Base-by-base conservation (phyloP, 2,888 invertebrate genomes). In the Campopleginae sp. region DNA sequence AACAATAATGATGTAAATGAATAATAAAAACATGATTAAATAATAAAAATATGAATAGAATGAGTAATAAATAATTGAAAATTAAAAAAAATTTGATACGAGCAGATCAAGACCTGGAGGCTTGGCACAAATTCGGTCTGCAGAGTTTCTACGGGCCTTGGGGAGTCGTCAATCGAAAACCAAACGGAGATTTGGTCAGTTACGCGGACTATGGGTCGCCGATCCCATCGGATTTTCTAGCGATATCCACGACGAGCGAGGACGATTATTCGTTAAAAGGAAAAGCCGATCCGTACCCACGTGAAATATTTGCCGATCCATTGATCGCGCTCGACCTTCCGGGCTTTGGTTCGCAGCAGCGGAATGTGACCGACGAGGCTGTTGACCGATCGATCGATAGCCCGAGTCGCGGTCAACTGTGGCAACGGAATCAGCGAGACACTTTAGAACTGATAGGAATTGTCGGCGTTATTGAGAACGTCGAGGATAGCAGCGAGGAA, bases 191-290 rank as follows among this genome's bases (percentile, higher is more conserved):
- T 70, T 86, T 88, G 70, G 78, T 86, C 61, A 86, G 86, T 74
- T 89, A 88, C 66, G 65, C 80, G 42, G 90, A 90, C 83, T 90
- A 90, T 77, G 90, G 84, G 23, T 82, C 80, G 0, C 51, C 63
- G 6, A 78, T 65, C 8, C 72, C 87, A 19, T 46, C 81, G 63
- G 86, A 88, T 71, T 87, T 82, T 72, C 78, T 58, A 42, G 58
- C 83, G 19, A 84, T 71, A 58, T 80, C 82, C 0, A 70, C 76
- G 17, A 70, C 76, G 17, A 51, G 46, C 44, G 68, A 79, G 51
- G 78, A 74, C 14, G 79, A 82, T 51, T 65, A 65, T 58, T 72
- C 65, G 3, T 42, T 72, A 19, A 77, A 77, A 46, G 80, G 80
- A 66, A 68, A 78, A 44, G 31, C 65, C 38, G 63, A 58, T 19